Base-by-base conservation (phyloP, 2,888 invertebrate species). In the Agonopterix arenella region DNA sequence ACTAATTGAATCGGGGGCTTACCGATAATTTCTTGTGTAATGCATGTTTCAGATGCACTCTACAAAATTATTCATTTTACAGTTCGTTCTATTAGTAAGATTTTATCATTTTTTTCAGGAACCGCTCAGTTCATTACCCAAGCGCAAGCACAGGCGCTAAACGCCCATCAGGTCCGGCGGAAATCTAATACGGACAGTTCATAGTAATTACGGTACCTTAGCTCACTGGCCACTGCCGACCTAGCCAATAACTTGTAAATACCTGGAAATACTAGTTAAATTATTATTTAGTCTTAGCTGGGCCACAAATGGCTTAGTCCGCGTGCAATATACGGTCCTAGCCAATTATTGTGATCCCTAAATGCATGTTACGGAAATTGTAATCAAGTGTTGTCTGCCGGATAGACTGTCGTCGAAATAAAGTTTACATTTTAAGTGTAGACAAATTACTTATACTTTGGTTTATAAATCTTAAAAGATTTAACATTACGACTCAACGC, bases 171-270 rank as follows among this genome's bases (percentile, higher is more conserved):
- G 62, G 85, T 85, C 60, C 68, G 89, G 53, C 77, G 89, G 68
- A 88, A 89, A 83, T 89, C 89, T n/a, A 88, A 88, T 62, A 77
- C 86, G 40, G 89, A 89, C 70, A 86, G 86, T 70, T 88, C 86
- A 73, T 88, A 86, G 85, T 83, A 69, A 70, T 62, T 50, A 58
- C 56, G 58, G 8, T 62, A 49, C 58, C 56, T 43, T 49, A 50
- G 62, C 55, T 42, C 36, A 40, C 57, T 64, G 56, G 46, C 56
- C 67, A 72, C 70, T 74, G 70, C 73, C 75, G 62, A 55, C 55
- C 52, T 77, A 76, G 68, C 40, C 40, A n/a, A n/a, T 40, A 40
- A 40, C 40, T 40, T 40, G 9, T n/a, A 40, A n/a, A n/a, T n/a
- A 40, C 40, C 40, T 28, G 28, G 28, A 28, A 28, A 28, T 28